Base-by-base conservation (phyloP, 2,113 vertebrate species). In the Sinosuthora webbiana region DNA sequence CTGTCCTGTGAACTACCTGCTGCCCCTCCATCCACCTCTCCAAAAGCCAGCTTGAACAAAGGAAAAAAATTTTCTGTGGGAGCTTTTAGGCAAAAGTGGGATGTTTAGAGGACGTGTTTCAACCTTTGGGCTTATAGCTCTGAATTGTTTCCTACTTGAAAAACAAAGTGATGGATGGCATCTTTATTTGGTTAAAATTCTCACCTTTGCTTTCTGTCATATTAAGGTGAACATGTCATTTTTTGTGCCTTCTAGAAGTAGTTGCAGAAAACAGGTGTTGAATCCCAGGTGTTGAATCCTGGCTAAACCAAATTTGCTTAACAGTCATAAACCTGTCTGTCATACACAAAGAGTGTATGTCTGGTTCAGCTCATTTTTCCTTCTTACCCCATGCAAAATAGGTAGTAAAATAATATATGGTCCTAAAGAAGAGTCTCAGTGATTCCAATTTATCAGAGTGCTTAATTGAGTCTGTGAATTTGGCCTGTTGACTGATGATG, bases 401-500 rank as follows among this genome's bases (percentile, higher is more conserved):
- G 22, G 13, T 71, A 49, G 31, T 20, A 70, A 92, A 92, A 87
- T 75, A 83, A 81, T 81, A 53, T 12, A 25, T 7, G 10, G 64
- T 81, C 60, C 64, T 90, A 57, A 90, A 63, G 73, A 93, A 64
- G 47, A 86, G 50, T 78, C 60, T 90, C 49, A 15, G 65, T 71
- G 73, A 62, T 81, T 42, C 85, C 44, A 87, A 67, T 96, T 97
- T 95, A 87, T 96, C 87, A 93, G 88, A 95, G 85, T 96, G 64
- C 84, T 91, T 97, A 97, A 96, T n/a, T 97, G 88, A 89, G 75
- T 83, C 94, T 83, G 79, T 75, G 74, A 85, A 75, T 90, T 71
- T 98, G 87, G 59, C 87, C 71, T 97, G 75, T 94, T 94, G 94
- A 89, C 89, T 90, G 81, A 83, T 94, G 92, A 89, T 95, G 97